phyloP scores from a whole-genome alignment of 1,140 invertebrate genomes.

The Medauroidea extradentata region DNA sequence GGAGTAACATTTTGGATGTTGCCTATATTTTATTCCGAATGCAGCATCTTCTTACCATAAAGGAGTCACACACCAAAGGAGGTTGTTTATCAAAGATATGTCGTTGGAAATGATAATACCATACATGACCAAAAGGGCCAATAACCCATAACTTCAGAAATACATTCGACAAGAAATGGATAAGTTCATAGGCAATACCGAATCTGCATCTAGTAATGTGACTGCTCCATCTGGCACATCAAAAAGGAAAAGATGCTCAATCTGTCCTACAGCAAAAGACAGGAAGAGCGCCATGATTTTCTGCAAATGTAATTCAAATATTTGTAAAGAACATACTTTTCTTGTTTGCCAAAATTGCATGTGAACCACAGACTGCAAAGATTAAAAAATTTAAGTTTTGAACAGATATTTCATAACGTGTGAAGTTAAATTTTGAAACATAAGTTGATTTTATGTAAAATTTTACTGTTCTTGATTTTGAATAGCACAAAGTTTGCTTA shows the following conservation, averaged over 20 bases:
- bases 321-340: neutral
- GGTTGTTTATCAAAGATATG: constrained; percentile 2
- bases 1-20: constrained; percentile 6
- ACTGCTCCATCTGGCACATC: neutral
- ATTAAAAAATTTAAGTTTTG: too few relatives aligned
- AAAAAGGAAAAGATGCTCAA: constrained; percentile 2
- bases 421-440: too few relatives aligned
- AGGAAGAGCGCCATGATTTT: neutral
- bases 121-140: neutral
- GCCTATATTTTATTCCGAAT: constrained; percentile 4
- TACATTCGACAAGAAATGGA: neutral
- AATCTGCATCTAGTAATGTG: constrained; percentile 51
- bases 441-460: too few relatives aligned
- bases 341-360: neutral
- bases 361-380: too few relatives aligned
- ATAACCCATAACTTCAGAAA: neutral
- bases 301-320: neutral
- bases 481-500: too few relatives aligned
- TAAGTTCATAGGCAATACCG: neutral
- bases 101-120: constrained; percentile 4
- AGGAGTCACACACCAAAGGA: neutral
- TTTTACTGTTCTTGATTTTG: too few relatives aligned
- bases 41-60: neutral
- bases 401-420: too few relatives aligned
- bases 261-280: neutral